These are phyloP conservation scores for Agonum fuliginosum DNA, from an alignment of 2,888 invertebrate species.

Conservation along the genomic window DNA sequence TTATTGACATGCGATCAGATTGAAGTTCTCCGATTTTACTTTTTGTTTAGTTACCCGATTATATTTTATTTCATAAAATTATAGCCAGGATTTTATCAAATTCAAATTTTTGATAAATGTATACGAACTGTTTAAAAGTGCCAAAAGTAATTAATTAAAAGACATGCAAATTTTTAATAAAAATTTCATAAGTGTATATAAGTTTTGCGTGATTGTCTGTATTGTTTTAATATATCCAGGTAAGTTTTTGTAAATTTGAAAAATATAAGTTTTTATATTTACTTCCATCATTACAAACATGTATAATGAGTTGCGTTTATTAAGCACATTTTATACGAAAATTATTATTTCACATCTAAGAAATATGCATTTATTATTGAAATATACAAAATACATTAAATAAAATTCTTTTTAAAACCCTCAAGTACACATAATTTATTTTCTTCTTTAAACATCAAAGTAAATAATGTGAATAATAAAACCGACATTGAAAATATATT, in stretches of 20 bases:
- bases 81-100: neutral
- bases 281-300: neutral
- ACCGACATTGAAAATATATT: neutral
- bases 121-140: constrained; percentile 16
- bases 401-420: too few species aligned
- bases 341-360: too few species aligned
- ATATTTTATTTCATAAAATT: constrained; percentile 1
- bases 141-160: constrained; percentile 9
- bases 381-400: too few species aligned
- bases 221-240: constrained; percentile 51
- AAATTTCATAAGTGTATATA: constrained; percentile 54
- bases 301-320: neutral
- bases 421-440: neutral
- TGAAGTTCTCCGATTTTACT: neutral
- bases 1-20: neutral
- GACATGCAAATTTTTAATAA: constrained; percentile 54
- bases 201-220: constrained; percentile 46
- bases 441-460: neutral
- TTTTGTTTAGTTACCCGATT: constrained; percentile 15
- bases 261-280: neutral
- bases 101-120: constrained; percentile 25
- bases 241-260: constrained; percentile 9
- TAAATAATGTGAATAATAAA: neutral
- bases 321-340: neutral
- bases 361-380: too few species aligned